These are phyloP conservation scores for Heterotis niloticus DNA, from an alignment of 2,113 vertebrate species.

Conservation along the genomic window DNA sequence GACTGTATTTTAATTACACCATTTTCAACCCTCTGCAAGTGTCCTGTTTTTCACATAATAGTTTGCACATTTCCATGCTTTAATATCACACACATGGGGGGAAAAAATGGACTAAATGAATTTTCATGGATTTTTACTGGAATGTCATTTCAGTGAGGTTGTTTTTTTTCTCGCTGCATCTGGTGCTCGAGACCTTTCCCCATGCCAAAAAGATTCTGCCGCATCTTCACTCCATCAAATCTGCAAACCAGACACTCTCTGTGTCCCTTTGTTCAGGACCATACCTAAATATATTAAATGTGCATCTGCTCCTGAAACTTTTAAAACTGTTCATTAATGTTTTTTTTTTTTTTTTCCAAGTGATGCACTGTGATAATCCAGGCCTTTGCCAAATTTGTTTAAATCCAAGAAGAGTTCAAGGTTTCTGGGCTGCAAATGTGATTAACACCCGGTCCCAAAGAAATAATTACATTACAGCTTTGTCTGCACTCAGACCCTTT, in stretches of 20 bases:
- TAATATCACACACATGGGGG: neutral
- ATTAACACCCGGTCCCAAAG: conserved; percentile 62
- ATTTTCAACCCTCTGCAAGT: neutral
- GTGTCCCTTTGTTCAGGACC: conserved; percentile 54
- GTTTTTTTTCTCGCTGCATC: conserved; percentile 44
- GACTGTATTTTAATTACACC: neutral
- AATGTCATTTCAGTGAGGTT: conserved; percentile 25
- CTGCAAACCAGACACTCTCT: neutral
- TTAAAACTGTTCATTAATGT: conserved; percentile 57
- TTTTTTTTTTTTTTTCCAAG: conserved; percentile 55
- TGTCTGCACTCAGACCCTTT: conserved; percentile 50
- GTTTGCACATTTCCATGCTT: neutral
- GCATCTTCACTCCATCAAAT: conserved; percentile 16
- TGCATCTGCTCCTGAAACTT: conserved; percentile 64
- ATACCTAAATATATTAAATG: conserved; percentile 66
- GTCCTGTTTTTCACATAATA: neutral
- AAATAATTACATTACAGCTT: conserved; percentile 73
- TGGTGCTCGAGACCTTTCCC: conserved; percentile 35
- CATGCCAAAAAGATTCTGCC: neutral
- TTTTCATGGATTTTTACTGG: neutral
- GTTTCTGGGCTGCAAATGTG: conserved; percentile 72
- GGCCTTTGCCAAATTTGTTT: conserved; percentile 44
- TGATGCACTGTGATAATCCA: conserved; percentile 45
- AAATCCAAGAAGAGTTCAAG: conserved; percentile 55
- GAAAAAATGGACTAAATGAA: neutral